Percentiles rank a stretch among this genome's conserved stretches.
phyloP scores from a whole-genome alignment of 2,113 vertebrate genomes.

The Zosterops pallidus region DNA sequence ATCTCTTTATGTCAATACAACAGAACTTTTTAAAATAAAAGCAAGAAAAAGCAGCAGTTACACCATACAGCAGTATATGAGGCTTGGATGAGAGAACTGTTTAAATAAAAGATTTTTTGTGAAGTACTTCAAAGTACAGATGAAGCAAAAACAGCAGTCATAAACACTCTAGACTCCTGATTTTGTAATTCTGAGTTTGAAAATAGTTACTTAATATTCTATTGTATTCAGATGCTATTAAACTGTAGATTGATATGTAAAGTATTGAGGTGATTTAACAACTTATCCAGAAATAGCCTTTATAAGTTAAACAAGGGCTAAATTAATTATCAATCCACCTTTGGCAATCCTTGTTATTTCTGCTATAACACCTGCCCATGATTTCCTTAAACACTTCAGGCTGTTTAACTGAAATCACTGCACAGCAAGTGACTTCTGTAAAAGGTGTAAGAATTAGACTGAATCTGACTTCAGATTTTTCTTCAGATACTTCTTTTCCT shows the following conservation, averaged over 20 bases:
- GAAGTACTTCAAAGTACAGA: not conserved
- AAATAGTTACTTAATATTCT: not conserved
- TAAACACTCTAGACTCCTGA: not conserved
- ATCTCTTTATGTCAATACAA: not conserved
- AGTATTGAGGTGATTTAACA: not conserved
- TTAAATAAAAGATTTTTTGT: not conserved
- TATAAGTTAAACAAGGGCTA: not conserved
- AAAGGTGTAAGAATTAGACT: accelerated
- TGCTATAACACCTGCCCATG: accelerated
- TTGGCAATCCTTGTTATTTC: not conserved
- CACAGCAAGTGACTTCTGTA: not conserved
- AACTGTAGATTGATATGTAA: accelerated
- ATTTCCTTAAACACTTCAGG: not conserved
- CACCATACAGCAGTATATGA: not conserved
- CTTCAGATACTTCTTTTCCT: not conserved
- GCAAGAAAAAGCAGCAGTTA: not conserved
- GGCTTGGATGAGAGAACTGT: not conserved
- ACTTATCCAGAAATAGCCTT: not conserved
- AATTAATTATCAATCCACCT: not conserved
- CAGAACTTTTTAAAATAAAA: not conserved
- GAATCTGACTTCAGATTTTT: not conserved
- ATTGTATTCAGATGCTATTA: not conserved
- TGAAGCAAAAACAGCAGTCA: not conserved
- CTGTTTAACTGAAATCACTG: accelerated
- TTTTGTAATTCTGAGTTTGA: not conserved